Base-by-base conservation (phyloP, 2,888 invertebrate genomes). In the Nomada flava region DNA sequence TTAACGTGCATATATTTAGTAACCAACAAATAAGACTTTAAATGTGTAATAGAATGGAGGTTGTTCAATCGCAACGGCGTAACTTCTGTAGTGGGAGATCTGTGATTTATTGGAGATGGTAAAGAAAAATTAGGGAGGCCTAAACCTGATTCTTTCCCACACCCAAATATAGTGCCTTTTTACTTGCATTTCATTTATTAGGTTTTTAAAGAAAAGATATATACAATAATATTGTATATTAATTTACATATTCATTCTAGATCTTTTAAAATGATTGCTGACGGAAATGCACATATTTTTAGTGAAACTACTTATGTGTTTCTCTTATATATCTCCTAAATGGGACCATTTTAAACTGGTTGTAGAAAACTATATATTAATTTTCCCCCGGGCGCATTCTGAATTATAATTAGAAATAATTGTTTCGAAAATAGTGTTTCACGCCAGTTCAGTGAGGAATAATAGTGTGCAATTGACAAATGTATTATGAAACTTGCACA, bases 161-260 rank as follows among this genome's bases (percentile, higher is more conserved):
- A 83, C 80, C 86, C 87, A 71, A 75, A 88, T 79, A 88, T 88
- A 88, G 88, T 88, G 88, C 88, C 88, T 88, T 88, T 88, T 88
- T 88, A 88, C 87, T 88, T 88, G 79, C 83, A 84, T 70, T 87
- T 87, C 81, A 84, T 83, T 88, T 88, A 68, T 85, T 83, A 62
- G 76, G 81, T 84, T 79, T 76, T 75, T 53, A 80, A 80, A 53
- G 53, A 67, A 79, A 69, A 79, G 50, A 62, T 75, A 79, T 80
- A 76, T 84, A 86, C 65, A 79, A 65, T 88, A 82, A 62, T 72
- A 72, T 63, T 65, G 73, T 81, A 74, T 79, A 75, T 70, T 81
- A 68, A 79, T 76, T 79, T 77, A 85, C 76, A 88, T 68, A 60
- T 78, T 79, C 67, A 84, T 80, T 83, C 75, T 44, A 72, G 83